Conservation (phyloP, 2,797 vertebrate species). For the Chiloscyllium punctatum region DNA sequence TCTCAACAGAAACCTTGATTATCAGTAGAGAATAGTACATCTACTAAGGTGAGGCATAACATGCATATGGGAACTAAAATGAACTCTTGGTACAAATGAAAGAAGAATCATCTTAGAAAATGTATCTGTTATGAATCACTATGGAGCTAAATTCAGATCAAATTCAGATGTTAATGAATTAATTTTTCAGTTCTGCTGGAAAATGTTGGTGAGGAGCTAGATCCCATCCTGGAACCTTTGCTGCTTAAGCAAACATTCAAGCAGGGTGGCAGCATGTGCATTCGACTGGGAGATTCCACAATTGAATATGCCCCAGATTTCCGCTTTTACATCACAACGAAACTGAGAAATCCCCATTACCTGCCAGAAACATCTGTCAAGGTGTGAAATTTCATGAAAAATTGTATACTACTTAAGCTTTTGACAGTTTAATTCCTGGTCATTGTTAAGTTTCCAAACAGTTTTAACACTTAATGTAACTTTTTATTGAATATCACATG, state of each 20-base stretch:
- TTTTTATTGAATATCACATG: background rate
- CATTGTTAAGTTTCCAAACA: background rate
- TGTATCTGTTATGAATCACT: background rate
- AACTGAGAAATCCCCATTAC: constrained; percentile 81
- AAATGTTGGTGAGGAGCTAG: constrained; percentile 79
- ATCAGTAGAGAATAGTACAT: background rate
- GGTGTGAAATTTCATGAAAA: constrained; percentile 51
- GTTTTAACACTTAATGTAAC: background rate
- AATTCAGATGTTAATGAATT: constrained; percentile 3
- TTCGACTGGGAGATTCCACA: constrained; percentile 75
- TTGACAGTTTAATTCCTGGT: background rate
- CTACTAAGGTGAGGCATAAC: background rate
- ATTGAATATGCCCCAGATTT: constrained; percentile 77
- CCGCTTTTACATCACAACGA: constrained; percentile 82
- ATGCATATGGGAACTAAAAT: background rate
- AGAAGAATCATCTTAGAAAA: background rate
- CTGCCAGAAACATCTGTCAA: constrained; percentile 80
- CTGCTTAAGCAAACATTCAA: constrained; percentile 83
- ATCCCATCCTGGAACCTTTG: constrained; percentile 78
- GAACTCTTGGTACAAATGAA: background rate
- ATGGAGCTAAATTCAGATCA: background rate
- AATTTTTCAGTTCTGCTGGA: constrained; percentile 68
- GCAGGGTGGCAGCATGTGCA: constrained; percentile 70
- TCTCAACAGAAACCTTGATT: background rate
- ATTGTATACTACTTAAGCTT: background rate